Base-by-base conservation (phyloP, 2,797 vertebrate species). In the Leptodactylus fallax region DNA sequence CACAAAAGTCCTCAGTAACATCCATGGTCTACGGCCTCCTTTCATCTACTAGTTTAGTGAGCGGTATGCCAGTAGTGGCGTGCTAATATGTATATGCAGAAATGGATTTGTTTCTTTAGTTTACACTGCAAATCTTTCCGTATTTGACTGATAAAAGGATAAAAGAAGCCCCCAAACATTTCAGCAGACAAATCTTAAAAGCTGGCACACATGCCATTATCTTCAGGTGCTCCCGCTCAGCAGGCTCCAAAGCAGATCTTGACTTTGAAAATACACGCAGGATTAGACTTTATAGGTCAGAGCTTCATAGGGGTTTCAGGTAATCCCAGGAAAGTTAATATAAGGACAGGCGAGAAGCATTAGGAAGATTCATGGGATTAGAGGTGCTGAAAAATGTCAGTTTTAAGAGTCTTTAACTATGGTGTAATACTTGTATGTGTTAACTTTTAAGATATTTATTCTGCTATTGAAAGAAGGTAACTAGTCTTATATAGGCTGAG, bases 231-330 rank as follows among this genome's bases (percentile, higher is more conserved):
- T 79, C 23, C 21, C 55, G 36, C 76, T 16, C 84, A 79, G 84
- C 60, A 67, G 47, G 53, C n/a, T 47, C 19, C 58, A 85, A 76
- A 83, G 51, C 71, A 56, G 51, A 17, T 23, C 55, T 79, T 84
- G 72, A 84, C 87, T 84, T 84, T 84, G 81, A 87, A 60, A 87
- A 83, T 36, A 84, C 90, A 91, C 92, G 92, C 82, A 88, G 79
- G 90, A 92, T 93, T 94, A 93, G 83, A 87, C 76, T 91, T 93
- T 93, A 87, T 91, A 92, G 91, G 91, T 92, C 91, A 93, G 10
- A 55, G 90, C 87, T 87, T 90, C 86, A 88, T 72, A 67, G 89
- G 90, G 90, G 90, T 89, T 87, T 89, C 90, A 88, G 90, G 87
- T 14, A 91, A 90, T 89, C 92, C 76, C 72, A 56, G 53, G 84